These are phyloP conservation scores for Maconellicoccus hirsutus DNA, from an alignment of 1,140 invertebrate species.

Conservation along the genomic window DNA sequence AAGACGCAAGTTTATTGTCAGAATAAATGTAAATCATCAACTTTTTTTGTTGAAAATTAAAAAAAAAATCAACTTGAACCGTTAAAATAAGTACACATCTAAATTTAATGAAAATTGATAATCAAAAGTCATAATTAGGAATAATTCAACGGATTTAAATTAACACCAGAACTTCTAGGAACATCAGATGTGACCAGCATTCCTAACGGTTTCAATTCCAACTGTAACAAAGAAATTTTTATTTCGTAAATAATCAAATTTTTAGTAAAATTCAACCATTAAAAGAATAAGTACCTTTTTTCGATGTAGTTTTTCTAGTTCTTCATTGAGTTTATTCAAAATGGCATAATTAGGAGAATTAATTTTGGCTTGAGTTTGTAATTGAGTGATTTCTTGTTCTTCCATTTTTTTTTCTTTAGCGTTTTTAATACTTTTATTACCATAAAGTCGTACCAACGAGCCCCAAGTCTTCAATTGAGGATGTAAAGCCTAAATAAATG, in stretches of 20 bases:
- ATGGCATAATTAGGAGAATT: conserved; percentile 91
- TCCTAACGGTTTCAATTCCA: conserved; percentile 9
- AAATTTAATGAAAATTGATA: too few species aligned
- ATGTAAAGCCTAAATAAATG: conserved; percentile 45
- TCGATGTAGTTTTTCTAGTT: conserved; percentile 69
- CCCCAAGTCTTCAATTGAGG: conserved; percentile 93
- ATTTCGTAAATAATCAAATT: background rate
- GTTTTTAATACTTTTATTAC: conserved; percentile 80
- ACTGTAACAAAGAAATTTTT: background rate
- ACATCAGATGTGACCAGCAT: background rate
- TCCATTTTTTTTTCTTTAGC: conserved; percentile 90
- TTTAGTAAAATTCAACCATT: background rate
- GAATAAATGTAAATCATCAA: too few species aligned
- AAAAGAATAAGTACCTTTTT: conserved; percentile 20
- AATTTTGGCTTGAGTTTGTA: conserved; percentile 78
- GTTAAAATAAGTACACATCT: too few species aligned
- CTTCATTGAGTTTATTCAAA: conserved; percentile 73
- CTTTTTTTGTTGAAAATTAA: too few species aligned
- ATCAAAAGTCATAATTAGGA: background rate
- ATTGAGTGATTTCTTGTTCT: conserved; percentile 83
- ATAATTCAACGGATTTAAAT: conserved; percentile 11
- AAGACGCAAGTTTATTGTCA: too few species aligned
- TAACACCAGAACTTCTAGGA: background rate
- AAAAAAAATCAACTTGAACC: too few species aligned
- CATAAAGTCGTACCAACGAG: conserved; percentile 82